Evolutionary conservation across 1,140 invertebrate species (phyloP).

Genomic region (Triops cancriformis): DNA sequence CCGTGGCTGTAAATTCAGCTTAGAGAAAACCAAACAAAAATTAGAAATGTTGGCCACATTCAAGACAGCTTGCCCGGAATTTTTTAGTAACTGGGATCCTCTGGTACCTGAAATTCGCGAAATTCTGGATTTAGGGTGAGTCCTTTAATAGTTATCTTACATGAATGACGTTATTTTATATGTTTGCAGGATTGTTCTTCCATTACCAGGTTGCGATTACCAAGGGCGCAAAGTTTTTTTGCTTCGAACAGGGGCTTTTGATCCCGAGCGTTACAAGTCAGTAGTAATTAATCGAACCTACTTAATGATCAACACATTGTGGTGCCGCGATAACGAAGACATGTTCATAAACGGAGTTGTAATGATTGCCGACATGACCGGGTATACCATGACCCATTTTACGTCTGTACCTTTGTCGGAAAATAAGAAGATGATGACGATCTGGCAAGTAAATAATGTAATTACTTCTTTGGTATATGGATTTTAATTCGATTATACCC

Average conservation of each 20-base stretch:
- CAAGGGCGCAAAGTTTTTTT: conserved; percentile 10
- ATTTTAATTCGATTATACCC: not conserved
- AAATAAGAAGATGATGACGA: conserved; percentile 26
- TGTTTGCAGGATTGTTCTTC: conserved; percentile 14
- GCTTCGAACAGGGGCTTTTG: not conserved
- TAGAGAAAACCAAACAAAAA: conserved; percentile 45
- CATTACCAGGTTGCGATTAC: not conserved
- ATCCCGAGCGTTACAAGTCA: not conserved
- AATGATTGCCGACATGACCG: conserved; percentile 17
- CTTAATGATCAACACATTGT: conserved; percentile 24
- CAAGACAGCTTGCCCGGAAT: conserved; percentile 43
- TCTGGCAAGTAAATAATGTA: conserved; percentile 23
- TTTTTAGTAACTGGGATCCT: conserved; percentile 42
- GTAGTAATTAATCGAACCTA: conserved; percentile 18
- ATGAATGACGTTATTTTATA: not conserved
- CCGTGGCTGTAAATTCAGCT: conserved; percentile 47
- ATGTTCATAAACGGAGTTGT: conserved; percentile 26
- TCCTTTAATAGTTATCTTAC: not conserved
- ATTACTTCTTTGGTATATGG: not conserved
- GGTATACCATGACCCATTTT: conserved; percentile 18
- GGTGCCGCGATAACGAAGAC: conserved; percentile 21
- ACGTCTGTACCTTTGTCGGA: conserved; percentile 18
- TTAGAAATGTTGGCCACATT: conserved; percentile 44
- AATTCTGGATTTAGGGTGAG: conserved; percentile 37
- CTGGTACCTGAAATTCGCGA: conserved; percentile 39